These are phyloP conservation scores for human (Homo sapiens) DNA, from an alignment of 2,113 vertebrate genomes.

Conservation along the genomic window DNA sequence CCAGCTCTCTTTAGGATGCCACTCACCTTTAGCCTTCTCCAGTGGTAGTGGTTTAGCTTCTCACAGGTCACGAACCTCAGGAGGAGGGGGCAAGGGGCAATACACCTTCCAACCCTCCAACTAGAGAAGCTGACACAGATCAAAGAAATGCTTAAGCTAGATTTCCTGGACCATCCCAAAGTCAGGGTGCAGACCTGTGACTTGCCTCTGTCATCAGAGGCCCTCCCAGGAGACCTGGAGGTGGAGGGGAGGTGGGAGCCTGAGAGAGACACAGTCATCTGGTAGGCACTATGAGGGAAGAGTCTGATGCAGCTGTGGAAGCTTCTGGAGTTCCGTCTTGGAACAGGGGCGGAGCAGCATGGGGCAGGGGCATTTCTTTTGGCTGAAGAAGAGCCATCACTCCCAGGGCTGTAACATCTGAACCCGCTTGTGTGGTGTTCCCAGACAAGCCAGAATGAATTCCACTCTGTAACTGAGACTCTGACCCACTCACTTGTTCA, in stretches of 20 bases:
- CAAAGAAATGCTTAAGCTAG: no score
- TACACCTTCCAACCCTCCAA: background rate
- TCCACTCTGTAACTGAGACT: background rate
- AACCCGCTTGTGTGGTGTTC: background rate
- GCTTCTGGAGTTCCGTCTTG: background rate
- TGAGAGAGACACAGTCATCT: background rate
- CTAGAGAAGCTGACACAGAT: background rate
- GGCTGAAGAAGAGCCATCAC: background rate
- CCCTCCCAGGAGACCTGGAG: background rate
- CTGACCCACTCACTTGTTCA: background rate
- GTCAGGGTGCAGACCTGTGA: background rate
- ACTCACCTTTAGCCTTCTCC: background rate
- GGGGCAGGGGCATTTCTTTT: background rate
- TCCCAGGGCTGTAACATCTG: no score
- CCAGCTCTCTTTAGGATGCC: background rate
- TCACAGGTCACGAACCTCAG: background rate
- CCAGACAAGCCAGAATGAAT: background rate
- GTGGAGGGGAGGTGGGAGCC: background rate
- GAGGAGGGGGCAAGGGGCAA: background rate
- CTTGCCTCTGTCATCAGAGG: background rate
- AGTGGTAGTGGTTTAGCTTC: background rate
- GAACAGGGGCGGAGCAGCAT: background rate
- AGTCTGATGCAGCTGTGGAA: background rate
- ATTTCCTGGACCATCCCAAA: background rate
- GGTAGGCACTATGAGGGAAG: background rate